phyloP scores from a whole-genome alignment of 2,113 vertebrate genomes.

The Narcine bancroftii region DNA sequence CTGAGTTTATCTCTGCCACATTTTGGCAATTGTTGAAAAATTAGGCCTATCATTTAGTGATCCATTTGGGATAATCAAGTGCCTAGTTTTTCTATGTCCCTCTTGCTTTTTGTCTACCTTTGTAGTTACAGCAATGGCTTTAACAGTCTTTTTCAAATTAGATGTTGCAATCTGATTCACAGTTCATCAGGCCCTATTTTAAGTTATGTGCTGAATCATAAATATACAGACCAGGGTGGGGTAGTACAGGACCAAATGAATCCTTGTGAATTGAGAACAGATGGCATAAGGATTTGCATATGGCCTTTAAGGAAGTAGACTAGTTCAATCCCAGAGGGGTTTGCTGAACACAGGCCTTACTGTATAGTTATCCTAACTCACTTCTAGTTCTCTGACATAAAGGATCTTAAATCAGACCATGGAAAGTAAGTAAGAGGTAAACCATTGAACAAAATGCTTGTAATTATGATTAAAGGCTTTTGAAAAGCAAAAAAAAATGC shows the following conservation, averaged over 20 bases:
- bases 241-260: constrained; percentile 9
- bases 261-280: constrained; percentile 32
- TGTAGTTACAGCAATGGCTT: too few species aligned
- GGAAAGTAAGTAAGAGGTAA: neutral
- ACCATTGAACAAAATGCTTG: neutral
- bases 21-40: neutral
- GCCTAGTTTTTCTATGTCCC: too few species aligned
- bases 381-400: neutral
- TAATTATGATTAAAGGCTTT: neutral
- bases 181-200: neutral
- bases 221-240: neutral
- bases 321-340: neutral
- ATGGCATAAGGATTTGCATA: constrained; percentile 5
- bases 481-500: neutral
- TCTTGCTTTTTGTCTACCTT: too few species aligned
- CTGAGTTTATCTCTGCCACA: neutral
- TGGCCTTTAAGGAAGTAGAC: constrained; percentile 10
- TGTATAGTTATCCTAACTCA: neutral
- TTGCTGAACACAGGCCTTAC: neutral
- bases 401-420: neutral
- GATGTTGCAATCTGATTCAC: neutral
- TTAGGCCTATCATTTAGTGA: too few species aligned
- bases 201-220: neutral
- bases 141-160: neutral
- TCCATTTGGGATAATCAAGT: too few species aligned